These are phyloP conservation scores for Bergia sp. DNA, from an alignment of 92 coral and sea anemone species.

Conservation along the genomic window DNA sequence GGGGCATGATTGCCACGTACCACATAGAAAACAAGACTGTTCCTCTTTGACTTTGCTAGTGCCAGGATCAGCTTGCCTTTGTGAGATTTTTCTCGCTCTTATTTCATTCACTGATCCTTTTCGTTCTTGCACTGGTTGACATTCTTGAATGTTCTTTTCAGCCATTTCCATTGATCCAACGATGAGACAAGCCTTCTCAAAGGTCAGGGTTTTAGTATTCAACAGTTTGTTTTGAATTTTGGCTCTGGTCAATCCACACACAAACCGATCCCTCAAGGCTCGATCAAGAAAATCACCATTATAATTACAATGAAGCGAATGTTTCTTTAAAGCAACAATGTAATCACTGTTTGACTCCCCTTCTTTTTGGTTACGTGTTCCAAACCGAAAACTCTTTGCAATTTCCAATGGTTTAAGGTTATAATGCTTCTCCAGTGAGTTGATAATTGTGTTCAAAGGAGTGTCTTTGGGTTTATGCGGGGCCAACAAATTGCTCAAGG, in stretches of 20 bases:
- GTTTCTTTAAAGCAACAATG: slow-evolving; percentile 57
- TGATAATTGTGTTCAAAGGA: slow-evolving; percentile 28
- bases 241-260: slow-evolving; percentile 63
- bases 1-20: slow-evolving; percentile 48
- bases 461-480: neutral
- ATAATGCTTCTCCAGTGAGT: slow-evolving; percentile 53
- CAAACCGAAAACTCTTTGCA: slow-evolving; percentile 42
- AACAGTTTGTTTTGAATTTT: slow-evolving; percentile 41
- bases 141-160: slow-evolving; percentile 17
- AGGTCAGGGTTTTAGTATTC: slow-evolving; percentile 3
- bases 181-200: slow-evolving; percentile 21
- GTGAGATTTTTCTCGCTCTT: neutral
- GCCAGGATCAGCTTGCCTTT: neutral
- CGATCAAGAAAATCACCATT: slow-evolving; percentile 54
- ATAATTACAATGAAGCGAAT: slow-evolving; percentile 58
- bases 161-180: slow-evolving; percentile 30
- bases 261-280: slow-evolving; percentile 63
- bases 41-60: slow-evolving; percentile 13
- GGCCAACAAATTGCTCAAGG: neutral
- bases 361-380: slow-evolving; percentile 49
- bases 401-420: slow-evolving; percentile 40
- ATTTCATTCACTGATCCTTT: neutral
- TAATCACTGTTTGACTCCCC: slow-evolving; percentile 61
- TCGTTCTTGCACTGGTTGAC: neutral
- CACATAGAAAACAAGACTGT: slow-evolving; percentile 43